A percentile compares a stretch with the other conserved stretches of the same genome.
phyloP scores from a whole-genome alignment of 2,113 vertebrate species.

The Trematomus loennbergii region DNA sequence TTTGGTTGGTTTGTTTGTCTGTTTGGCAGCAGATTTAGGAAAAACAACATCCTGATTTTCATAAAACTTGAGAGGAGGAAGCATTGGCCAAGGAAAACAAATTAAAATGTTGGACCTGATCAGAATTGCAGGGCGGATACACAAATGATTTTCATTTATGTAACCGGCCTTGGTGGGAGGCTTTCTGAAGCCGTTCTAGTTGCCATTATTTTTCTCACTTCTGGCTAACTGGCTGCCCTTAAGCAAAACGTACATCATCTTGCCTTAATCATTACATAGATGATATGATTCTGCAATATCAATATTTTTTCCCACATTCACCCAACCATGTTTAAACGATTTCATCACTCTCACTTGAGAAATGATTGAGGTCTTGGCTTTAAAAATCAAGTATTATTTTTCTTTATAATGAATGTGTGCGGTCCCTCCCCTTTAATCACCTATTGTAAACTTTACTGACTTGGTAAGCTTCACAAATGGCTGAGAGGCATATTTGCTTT shows the following conservation, averaged over 20 bases:
- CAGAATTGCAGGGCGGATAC: no score
- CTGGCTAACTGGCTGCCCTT: background rate
- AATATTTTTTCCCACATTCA: background rate
- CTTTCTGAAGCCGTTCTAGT: no score
- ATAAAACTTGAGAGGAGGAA: no score
- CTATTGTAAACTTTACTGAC: constrained; percentile 64
- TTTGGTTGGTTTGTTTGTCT: no score
- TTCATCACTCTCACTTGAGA: background rate
- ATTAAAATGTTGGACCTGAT: no score
- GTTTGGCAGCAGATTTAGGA: no score
- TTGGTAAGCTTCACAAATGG: constrained; percentile 44
- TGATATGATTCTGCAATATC: background rate
- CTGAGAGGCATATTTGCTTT: constrained; percentile 55
- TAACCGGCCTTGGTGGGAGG: no score
- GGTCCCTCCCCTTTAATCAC: constrained; percentile 42
- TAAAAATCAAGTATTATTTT: background rate
- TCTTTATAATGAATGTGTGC: constrained; percentile 25
- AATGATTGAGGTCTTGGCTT: constrained; percentile 3
- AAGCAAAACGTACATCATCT: background rate
- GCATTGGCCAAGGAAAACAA: no score
- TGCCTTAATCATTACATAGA: background rate
- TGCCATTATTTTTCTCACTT: background rate
- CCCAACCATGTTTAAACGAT: background rate
- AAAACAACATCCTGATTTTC: no score
- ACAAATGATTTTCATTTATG: no score